Evolutionary conservation across 2,888 invertebrate genomes (phyloP).

Genomic region (Teleiodes luculella): DNA sequence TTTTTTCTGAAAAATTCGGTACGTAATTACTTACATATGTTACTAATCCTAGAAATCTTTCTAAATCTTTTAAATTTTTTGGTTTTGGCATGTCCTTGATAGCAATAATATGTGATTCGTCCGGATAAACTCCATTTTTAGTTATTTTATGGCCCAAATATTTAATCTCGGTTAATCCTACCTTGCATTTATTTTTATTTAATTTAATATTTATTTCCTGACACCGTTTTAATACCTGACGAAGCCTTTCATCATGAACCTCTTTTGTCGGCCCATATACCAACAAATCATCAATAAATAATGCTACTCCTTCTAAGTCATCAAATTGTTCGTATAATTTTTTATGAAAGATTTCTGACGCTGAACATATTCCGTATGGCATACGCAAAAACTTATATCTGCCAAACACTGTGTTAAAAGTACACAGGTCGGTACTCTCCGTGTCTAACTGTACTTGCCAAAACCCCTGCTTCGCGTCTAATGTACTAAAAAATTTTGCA

Average conservation of each 20-base stretch:
- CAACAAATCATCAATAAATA: slow-evolving; percentile 15
- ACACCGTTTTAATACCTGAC: background rate
- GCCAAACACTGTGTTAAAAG: too few relatives aligned
- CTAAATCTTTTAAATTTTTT: slow-evolving; percentile 1
- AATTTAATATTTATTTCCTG: slow-evolving; percentile 5
- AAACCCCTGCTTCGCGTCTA: too few relatives aligned
- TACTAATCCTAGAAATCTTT: slow-evolving; percentile 8
- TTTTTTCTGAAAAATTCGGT: slow-evolving; percentile 12
- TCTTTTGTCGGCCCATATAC: too few relatives aligned
- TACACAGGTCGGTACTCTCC: slow-evolving; percentile 14
- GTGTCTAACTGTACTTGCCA: background rate
- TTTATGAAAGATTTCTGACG: slow-evolving; percentile 13
- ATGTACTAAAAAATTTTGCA: too few relatives aligned
- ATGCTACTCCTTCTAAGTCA: slow-evolving; percentile 7
- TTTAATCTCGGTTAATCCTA: slow-evolving; percentile 5
- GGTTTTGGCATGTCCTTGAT: slow-evolving; percentile 13
- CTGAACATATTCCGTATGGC: slow-evolving; percentile 13
- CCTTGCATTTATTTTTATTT: slow-evolving; percentile 4
- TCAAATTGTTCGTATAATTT: slow-evolving; percentile 9
- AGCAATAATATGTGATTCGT: slow-evolving; percentile 6
- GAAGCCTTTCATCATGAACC: slow-evolving; percentile 8
- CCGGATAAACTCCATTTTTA: slow-evolving; percentile 5
- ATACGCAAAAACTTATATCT: too few relatives aligned
- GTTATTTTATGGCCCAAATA: slow-evolving; percentile 14
- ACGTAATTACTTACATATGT: slow-evolving; percentile 11